Percentiles rank a stretch among this genome's conserved stretches.
These are phyloP conservation scores for Ceratosolen solmsi DNA, from an alignment of 1,140 invertebrate species.

Conservation along the genomic window DNA sequence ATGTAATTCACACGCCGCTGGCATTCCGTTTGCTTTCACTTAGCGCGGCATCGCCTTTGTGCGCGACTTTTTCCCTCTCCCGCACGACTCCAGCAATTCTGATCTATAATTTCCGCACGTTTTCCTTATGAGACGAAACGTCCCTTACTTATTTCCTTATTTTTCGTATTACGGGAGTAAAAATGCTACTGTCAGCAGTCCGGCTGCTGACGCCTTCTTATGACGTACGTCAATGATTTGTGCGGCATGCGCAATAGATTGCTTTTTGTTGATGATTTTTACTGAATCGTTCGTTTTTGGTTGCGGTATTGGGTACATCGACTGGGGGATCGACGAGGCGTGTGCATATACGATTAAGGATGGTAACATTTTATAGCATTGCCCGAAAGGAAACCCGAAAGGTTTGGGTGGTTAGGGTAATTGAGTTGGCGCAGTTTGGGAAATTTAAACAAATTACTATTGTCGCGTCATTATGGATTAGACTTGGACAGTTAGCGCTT, in stretches of 20 bases:
- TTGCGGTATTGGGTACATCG: too few species aligned
- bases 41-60: constrained; percentile 58
- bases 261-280: too few species aligned
- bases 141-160: background rate
- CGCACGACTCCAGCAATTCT: constrained; percentile 16
- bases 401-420: too few species aligned
- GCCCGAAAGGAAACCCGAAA: too few species aligned
- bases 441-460: too few species aligned
- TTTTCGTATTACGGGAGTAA: background rate
- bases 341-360: too few species aligned
- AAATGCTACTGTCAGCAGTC: background rate
- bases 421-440: too few species aligned
- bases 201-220: background rate
- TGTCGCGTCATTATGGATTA: background rate
- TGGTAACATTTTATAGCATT: too few species aligned
- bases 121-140: background rate
- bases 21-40: constrained; percentile 65
- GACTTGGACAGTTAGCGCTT: background rate
- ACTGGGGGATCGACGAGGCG: too few species aligned
- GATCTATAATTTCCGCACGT: constrained; percentile 24
- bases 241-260: background rate
- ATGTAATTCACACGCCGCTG: constrained; percentile 69
- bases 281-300: too few species aligned
- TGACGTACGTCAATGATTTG: background rate
- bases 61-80: background rate